A percentile compares a stretch with the other conserved stretches of the same genome.
Evolutionary conservation across 2,113 vertebrate genomes (phyloP).

Genomic region (Collichthys lucidus): DNA sequence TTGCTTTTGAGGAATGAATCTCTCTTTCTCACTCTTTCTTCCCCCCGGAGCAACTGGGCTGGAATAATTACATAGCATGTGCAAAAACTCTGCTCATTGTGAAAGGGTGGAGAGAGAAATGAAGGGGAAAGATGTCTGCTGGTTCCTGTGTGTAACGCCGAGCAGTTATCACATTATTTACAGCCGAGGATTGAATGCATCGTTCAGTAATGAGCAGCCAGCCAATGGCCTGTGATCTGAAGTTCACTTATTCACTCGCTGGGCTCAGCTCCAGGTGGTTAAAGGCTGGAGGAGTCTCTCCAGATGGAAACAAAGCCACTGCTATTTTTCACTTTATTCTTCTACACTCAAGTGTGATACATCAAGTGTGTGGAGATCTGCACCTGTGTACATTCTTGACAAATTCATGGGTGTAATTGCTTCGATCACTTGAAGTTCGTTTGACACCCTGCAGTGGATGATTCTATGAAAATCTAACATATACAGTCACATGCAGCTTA

Average conservation of each 20-base stretch:
- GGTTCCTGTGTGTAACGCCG: slow-evolving; percentile 26
- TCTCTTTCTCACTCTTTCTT: not conserved
- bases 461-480: no score
- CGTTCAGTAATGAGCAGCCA: slow-evolving; percentile 56
- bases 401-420: not conserved
- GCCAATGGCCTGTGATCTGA: slow-evolving; percentile 54
- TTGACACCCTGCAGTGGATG: not conserved
- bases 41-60: slow-evolving; percentile 36
- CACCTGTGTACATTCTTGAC: not conserved
- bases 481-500: not conserved
- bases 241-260: slow-evolving; percentile 48
- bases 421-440: not conserved
- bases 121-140: slow-evolving; percentile 31
- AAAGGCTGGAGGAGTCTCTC: slow-evolving; percentile 19
- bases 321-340: not conserved
- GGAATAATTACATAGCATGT: slow-evolving; percentile 57
- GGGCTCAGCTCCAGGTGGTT: slow-evolving; percentile 47
- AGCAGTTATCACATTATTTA: slow-evolving; percentile 66
- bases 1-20: slow-evolving; percentile 61
- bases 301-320: slow-evolving; percentile 28
- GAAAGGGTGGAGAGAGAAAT: slow-evolving; percentile 16
- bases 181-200: slow-evolving; percentile 56
- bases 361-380: not conserved
- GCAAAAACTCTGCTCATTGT: slow-evolving; percentile 23
- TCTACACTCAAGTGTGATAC: not conserved